phyloP scores from a whole-genome alignment of 1,140 invertebrate genomes.

The Ridgeia piscesae region DNA sequence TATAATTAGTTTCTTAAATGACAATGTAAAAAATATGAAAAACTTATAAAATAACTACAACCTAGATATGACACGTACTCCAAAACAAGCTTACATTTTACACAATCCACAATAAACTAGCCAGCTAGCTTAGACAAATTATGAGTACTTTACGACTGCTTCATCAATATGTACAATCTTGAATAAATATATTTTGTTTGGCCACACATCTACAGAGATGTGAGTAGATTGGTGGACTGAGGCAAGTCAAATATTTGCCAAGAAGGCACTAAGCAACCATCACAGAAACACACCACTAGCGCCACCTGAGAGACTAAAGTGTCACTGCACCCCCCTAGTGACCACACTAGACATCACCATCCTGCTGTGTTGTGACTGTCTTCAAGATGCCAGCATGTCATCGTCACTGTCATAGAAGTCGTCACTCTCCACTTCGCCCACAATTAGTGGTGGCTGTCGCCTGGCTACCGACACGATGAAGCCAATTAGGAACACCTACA shows the following conservation, averaged over 20 bases:
- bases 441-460: slow-evolving; percentile 45
- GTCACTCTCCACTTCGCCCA: slow-evolving; percentile 50
- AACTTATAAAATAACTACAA: background rate
- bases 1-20: background rate
- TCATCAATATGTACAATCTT: background rate
- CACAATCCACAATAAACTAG: background rate
- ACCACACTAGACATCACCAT: background rate
- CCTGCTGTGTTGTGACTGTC: background rate
- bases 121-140: background rate
- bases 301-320: background rate
- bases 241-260: background rate
- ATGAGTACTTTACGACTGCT: background rate
- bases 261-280: background rate
- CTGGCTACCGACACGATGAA: slow-evolving; percentile 48
- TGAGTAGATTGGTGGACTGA: background rate
- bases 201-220: background rate
- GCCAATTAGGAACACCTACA: slow-evolving; percentile 48
- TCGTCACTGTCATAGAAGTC: slow-evolving; percentile 58
- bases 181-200: background rate
- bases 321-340: background rate
- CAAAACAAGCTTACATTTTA: background rate
- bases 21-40: background rate
- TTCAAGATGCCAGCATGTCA: slow-evolving; percentile 37
- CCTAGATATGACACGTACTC: background rate
- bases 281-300: background rate